These are phyloP conservation scores for Sisor rabdophorus DNA, from an alignment of 2,113 vertebrate species.

Conservation along the genomic window DNA sequence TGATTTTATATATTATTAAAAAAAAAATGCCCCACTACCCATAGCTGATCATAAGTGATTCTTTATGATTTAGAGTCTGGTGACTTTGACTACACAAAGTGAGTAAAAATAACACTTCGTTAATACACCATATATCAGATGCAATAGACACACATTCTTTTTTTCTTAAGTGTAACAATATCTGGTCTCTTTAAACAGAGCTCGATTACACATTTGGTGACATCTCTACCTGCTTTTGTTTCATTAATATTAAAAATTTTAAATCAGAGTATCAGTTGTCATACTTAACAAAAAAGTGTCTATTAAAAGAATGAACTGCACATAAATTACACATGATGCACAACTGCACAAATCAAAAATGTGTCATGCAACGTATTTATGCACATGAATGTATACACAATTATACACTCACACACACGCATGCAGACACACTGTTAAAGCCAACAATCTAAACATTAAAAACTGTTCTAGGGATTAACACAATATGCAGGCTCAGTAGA, in stretches of 20 bases:
- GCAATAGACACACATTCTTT: not conserved
- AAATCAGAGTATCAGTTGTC: not conserved
- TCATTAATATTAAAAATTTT: not conserved
- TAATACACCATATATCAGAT: not conserved
- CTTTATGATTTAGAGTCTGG: not conserved
- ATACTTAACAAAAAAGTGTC: not conserved
- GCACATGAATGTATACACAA: constrained; percentile 22
- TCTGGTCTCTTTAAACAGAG: not conserved
- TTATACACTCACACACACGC: constrained; percentile 34
- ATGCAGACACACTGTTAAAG: constrained; percentile 17
- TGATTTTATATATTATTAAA: too few relatives aligned
- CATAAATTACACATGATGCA: constrained; percentile 2
- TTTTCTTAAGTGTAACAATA: not conserved
- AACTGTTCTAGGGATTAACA: constrained; percentile 10
- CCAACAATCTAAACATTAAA: not conserved
- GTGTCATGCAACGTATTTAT: constrained; percentile 12
- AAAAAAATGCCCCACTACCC: not conserved
- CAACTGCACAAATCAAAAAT: not conserved
- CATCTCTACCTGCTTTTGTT: not conserved
- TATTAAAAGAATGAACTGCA: not conserved
- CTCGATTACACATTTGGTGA: not conserved
- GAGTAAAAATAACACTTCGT: not conserved
- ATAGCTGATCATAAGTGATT: not conserved
- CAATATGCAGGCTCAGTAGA: not conserved
- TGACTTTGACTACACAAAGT: not conserved